phyloP scores from a whole-genome alignment of 2,797 vertebrate species.

The Pipistrellus kuhlii region DNA sequence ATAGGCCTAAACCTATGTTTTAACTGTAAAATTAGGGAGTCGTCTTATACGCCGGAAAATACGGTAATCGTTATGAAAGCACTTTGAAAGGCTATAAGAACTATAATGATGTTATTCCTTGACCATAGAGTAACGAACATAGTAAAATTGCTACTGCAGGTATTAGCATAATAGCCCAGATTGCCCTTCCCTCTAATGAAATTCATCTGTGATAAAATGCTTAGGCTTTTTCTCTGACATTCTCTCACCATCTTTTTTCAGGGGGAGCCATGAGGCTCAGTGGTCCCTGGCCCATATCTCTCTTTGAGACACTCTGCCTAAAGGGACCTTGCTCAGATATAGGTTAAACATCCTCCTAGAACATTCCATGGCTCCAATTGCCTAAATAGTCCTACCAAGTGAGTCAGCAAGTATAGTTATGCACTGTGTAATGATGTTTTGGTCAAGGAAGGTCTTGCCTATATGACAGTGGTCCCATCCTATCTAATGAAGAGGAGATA shows the following conservation, averaged over 20 bases:
- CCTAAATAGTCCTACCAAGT: conserved; percentile 40
- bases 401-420: neutral
- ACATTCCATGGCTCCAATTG: neutral
- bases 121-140: conserved; percentile 73
- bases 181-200: conserved; percentile 64
- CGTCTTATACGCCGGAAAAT: too few species aligned
- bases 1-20: too few species aligned
- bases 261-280: neutral
- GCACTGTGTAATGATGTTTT: neutral
- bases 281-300: neutral
- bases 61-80: conserved; percentile 37
- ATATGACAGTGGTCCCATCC: neutral
- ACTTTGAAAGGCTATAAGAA: conserved; percentile 67
- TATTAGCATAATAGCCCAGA: conserved; percentile 73
- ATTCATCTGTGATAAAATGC: conserved; percentile 37
- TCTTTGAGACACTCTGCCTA: neutral
- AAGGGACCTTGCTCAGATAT: neutral
- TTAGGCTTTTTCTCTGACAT: neutral
- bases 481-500: too few species aligned
- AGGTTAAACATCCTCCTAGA: neutral
- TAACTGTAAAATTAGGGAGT: too few species aligned
- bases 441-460: neutral
- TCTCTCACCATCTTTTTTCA: conserved; percentile 15
- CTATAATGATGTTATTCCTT: conserved; percentile 73
- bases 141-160: conserved; percentile 72